Base-by-base conservation (phyloP, 2,888 invertebrate genomes). In the Meloe dianella region DNA sequence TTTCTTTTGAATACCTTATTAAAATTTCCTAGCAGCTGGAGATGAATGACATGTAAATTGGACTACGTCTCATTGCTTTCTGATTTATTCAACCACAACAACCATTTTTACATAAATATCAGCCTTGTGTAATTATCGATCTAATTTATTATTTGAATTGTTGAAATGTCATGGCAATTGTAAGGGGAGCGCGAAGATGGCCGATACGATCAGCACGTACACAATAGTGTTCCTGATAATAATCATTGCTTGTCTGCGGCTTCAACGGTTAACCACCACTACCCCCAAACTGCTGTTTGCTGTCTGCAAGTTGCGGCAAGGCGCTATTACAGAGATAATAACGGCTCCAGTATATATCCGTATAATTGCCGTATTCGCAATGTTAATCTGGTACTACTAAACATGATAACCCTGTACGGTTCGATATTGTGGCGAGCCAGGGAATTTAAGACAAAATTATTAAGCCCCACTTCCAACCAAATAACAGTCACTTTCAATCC, bases 11-110 rank as follows among this genome's bases (percentile, higher is more conserved):
- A 80, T 79, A 81, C 82, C 84, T 85, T 85, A 85, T 85, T 85
- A 85, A 85, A 85, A 85, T 85, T 85, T 85, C 83, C 84, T 79
- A 84, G 82, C 84, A 83, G 83, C 82, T 83, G 84, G 82, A 81
- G 81, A 80, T 83, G 83, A 84, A 83, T 83, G 82, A 78, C 78
- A 81, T 81, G 83, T 83, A 84, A 85, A 85, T 85, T 84, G 84
- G 81, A 78, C 79, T 73, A 24, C 71, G 75, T 78, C 77, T 77
- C 75, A 72, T 73, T 72, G 71, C 73, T 67, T 73, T 75, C 73
- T 64, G 71, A 77, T 75, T 71, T 72, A 72, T 76, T 75, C 74
- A 70, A 72, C 70, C 71, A 74, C 74, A 75, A 73, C n/a, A 71
- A 74, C 69, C 68, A 72, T 67, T 54, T 24, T 54, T 54, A 54